Percentiles rank a stretch among this genome's conserved stretches.
phyloP scores from a whole-genome alignment of 1,140 invertebrate genomes.

The Temnothorax nylanderi region DNA sequence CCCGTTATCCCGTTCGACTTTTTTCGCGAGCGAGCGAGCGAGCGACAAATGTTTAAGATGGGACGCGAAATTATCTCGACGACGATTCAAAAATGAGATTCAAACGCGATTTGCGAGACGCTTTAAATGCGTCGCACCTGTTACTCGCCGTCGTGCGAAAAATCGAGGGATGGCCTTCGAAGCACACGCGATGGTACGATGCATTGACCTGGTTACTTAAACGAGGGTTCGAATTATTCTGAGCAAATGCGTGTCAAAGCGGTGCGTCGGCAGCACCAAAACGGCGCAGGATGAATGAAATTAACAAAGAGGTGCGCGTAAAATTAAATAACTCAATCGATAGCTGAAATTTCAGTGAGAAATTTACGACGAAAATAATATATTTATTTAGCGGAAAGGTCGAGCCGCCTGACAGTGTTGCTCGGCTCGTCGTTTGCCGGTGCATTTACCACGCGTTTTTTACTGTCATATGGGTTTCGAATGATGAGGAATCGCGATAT shows the following conservation, averaged over 20 bases:
- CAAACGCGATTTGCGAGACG: background rate
- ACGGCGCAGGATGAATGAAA: constrained; percentile 36
- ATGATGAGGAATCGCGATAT: constrained; percentile 57
- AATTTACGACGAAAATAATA: constrained; percentile 17
- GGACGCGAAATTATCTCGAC: constrained; percentile 74
- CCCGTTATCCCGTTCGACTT: constrained; percentile 33
- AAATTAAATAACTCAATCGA: constrained; percentile 23
- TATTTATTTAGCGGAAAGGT: background rate
- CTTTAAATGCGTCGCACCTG: constrained; percentile 29
- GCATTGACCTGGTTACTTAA: constrained; percentile 54
- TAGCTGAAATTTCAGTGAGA: background rate
- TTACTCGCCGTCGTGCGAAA: constrained; percentile 42
- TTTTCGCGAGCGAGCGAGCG: constrained; percentile 7
- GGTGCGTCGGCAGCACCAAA: background rate
- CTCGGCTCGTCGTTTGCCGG: too few species aligned
- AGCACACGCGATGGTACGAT: constrained; percentile 41
- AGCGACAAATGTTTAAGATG: constrained; percentile 50
- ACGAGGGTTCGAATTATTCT: constrained; percentile 58
- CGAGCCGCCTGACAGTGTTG: background rate
- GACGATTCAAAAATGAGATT: background rate
- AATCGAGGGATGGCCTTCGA: constrained; percentile 50
- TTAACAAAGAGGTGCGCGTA: background rate
- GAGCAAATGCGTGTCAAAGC: constrained; percentile 51
- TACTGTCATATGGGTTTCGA: background rate
- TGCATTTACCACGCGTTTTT: background rate